Evolutionary conservation across 2,888 invertebrate genomes (phyloP), one percentile per base, ranked within the genome.

Genomic region (Gnatocerus cornutus): DNA sequence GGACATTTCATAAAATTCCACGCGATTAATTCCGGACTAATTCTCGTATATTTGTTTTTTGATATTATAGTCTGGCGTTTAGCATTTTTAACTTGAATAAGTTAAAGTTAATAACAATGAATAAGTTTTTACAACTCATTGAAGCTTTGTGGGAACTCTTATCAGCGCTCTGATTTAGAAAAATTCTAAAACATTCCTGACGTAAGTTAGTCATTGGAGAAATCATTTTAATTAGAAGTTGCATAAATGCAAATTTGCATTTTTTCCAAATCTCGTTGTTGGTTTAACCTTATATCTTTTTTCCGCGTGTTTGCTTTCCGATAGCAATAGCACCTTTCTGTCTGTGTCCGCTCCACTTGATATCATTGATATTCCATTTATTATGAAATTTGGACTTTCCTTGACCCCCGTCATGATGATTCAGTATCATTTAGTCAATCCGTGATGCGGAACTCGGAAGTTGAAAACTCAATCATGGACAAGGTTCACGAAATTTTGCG

Each of bases 381-480:
- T 33, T 33, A 33, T 9, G 33, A 33, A 33, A 33, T 9, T 33
- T n/a, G 33, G 33, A 33, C 33, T 33, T 33, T 33, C 33, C 1
- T 33, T 33, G 33, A 33, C 33, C 33, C 33, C 33, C 9, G 33
- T 33, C n/a, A n/a, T 46, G 43, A 16, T 16, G 14, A 21, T 12
- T 46, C 46, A 46, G 16, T 45, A 14, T 6, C 45, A 45, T 14
- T 45, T 10, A 16, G 13, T 6, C 6, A 46, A 12, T 1, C n/a
- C 16, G 46, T 16, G 46, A 46, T 46, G 1, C 46, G 46, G 46
- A 46, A 46, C 46, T 46, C 46, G 46, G 46, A 46, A 46, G 8
- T 8, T 12, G 33, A 33, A 41, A 41, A 41, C 12, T 41, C 41
- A 41, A 43, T 14, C 46, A 46, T 21, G 21, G 46, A 21, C 46